Evolutionary conservation across 2,797 vertebrate species (phyloP).

Genomic region (Spondyliosoma cantharus): DNA sequence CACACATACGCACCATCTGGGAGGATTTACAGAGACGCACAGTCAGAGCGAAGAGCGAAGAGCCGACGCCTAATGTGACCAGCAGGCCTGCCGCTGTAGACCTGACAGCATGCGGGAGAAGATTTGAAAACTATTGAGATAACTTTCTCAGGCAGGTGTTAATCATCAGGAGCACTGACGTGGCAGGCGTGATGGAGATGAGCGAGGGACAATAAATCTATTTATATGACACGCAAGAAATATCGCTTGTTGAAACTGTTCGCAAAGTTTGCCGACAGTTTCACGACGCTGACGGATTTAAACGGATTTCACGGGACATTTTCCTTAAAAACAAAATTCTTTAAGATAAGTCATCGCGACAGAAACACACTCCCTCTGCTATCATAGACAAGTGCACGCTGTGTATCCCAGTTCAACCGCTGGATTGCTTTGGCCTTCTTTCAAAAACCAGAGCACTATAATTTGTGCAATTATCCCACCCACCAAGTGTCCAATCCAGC

Average conservation of each 20-base stretch:
- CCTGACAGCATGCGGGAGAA: neutral
- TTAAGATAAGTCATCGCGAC: neutral
- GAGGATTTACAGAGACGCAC: constrained; percentile 24
- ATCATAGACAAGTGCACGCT: constrained; percentile 21
- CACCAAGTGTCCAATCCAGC: constrained; percentile 29
- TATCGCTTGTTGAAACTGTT: constrained; percentile 4
- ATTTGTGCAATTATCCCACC: constrained; percentile 41
- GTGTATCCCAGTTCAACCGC: constrained; percentile 43
- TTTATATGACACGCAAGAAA: constrained; percentile 26
- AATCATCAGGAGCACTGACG: constrained; percentile 29
- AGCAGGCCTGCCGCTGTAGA: constrained; percentile 35
- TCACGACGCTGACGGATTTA: neutral
- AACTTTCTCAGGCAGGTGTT: constrained; percentile 7
- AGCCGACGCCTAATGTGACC: constrained; percentile 40
- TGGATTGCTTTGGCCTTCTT: constrained; percentile 48
- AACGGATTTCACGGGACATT: constrained; percentile 9
- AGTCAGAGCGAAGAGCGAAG: constrained; percentile 21
- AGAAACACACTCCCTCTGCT: constrained; percentile 19
- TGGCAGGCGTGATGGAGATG: constrained; percentile 6
- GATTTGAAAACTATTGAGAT: constrained; percentile 20
- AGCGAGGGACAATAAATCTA: constrained; percentile 36
- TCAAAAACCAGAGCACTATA: constrained; percentile 43
- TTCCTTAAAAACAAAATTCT: neutral
- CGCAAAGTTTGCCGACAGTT: neutral
- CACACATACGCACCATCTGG: constrained; percentile 20